Conservation (phyloP, 2,797 vertebrate species). For the Choloepus didactylus region DNA sequence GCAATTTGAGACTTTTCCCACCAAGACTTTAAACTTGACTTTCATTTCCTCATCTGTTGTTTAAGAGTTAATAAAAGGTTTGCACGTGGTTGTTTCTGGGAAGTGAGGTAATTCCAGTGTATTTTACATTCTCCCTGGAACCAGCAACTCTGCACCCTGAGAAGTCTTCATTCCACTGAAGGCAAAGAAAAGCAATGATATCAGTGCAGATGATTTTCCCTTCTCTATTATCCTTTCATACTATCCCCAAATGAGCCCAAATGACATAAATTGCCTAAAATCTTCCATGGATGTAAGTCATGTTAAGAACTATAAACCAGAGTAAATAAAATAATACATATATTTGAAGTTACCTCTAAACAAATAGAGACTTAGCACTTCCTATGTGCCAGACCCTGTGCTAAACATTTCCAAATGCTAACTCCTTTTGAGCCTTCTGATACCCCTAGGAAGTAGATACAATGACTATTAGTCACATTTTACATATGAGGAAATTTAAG, state of each 20-base stretch:
- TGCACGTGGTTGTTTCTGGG: neutral
- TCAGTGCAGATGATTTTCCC: neutral
- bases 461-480: neutral
- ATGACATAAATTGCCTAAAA: neutral
- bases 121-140: neutral
- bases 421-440: neutral
- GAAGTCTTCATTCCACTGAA: neutral
- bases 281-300: neutral
- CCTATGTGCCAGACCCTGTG: neutral
- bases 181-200: neutral
- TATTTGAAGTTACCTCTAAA: neutral
- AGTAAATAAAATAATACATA: neutral
- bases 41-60: neutral
- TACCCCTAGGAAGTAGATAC: neutral
- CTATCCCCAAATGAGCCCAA: neutral
- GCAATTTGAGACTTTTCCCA: neutral
- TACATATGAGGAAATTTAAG: neutral
- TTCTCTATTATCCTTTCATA: neutral
- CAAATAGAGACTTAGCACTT: neutral
- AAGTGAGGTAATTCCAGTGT: neutral
- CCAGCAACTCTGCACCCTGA: neutral
- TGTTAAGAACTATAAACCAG: neutral
- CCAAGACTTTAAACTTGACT: neutral
- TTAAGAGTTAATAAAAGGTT: conserved; percentile 20
- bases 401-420: neutral